These are phyloP conservation scores for Myotis brandtii DNA, from an alignment of 2,113 vertebrate genomes.

Conservation along the genomic window DNA sequence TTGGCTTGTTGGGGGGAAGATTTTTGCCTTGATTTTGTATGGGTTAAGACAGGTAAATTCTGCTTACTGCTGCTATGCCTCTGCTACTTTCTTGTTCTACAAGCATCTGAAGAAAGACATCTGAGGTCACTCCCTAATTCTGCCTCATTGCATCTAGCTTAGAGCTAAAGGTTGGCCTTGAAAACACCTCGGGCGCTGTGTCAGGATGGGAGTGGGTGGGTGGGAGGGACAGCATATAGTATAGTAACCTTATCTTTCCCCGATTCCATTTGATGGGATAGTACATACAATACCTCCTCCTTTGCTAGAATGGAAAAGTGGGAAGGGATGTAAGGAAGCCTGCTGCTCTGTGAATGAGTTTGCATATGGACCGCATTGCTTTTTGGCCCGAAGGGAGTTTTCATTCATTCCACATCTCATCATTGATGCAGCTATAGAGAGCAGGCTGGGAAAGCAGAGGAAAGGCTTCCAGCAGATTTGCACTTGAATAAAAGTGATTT, in stretches of 20 bases:
- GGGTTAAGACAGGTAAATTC: neutral
- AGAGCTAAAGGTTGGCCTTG: neutral
- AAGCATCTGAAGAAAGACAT: neutral
- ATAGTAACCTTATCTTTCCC: neutral
- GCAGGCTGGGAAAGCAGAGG: constrained; percentile 56
- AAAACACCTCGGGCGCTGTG: neutral
- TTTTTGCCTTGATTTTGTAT: constrained; percentile 40
- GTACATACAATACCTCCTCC: neutral
- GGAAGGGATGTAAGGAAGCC: constrained; percentile 24
- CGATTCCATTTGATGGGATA: constrained; percentile 11
- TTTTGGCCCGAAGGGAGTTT: constrained; percentile 72
- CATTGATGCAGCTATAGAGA: constrained; percentile 70
- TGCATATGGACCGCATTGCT: constrained; percentile 68
- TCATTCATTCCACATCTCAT: constrained; percentile 69
- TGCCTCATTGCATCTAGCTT: neutral
- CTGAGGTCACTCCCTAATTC: neutral
- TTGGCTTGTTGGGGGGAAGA: neutral
- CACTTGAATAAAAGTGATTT: constrained; percentile 69
- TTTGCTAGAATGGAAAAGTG: constrained; percentile 64
- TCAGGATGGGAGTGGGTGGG: neutral
- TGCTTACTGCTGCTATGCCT: neutral
- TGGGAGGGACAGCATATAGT: neutral
- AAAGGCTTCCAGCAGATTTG: constrained; percentile 63
- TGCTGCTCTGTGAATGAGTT: constrained; percentile 67
- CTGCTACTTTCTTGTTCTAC: neutral